Conservation (phyloP, 1,140 invertebrate species). For the Chironomus striatipennis region DNA sequence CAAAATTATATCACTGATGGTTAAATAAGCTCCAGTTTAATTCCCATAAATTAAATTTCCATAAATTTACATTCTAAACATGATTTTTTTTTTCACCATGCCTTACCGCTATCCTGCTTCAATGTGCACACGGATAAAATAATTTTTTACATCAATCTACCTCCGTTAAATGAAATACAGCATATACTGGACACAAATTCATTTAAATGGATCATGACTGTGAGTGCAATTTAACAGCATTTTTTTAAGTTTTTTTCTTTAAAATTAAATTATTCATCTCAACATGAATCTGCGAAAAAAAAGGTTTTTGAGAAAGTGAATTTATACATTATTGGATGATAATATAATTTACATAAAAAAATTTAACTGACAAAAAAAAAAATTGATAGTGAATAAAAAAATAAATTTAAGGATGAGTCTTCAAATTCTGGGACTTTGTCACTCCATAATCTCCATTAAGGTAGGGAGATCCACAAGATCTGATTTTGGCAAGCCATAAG, state of each 20-base stretch:
- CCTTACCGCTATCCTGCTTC: background rate
- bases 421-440: too few species aligned
- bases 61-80: background rate
- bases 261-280: background rate
- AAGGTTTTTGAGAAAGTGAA: background rate
- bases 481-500: too few species aligned
- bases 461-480: too few species aligned
- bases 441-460: too few species aligned
- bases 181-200: slow-evolving; percentile 2
- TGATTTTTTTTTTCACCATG: background rate
- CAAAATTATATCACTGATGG: background rate
- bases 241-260: background rate
- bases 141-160: too few species aligned
- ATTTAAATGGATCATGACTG: slow-evolving; percentile 13
- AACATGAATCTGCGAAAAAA: background rate
- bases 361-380: too few species aligned
- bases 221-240: background rate
- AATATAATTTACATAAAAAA: too few species aligned
- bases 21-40: slow-evolving; percentile 7
- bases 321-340: background rate
- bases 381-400: too few species aligned
- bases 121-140: background rate
- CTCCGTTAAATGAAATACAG: too few species aligned
- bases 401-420: too few species aligned
- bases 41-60: slow-evolving; percentile 3